Conservation (phyloP, 2,888 invertebrate genomes). For the Rotaria magnacalcarata region DNA sequence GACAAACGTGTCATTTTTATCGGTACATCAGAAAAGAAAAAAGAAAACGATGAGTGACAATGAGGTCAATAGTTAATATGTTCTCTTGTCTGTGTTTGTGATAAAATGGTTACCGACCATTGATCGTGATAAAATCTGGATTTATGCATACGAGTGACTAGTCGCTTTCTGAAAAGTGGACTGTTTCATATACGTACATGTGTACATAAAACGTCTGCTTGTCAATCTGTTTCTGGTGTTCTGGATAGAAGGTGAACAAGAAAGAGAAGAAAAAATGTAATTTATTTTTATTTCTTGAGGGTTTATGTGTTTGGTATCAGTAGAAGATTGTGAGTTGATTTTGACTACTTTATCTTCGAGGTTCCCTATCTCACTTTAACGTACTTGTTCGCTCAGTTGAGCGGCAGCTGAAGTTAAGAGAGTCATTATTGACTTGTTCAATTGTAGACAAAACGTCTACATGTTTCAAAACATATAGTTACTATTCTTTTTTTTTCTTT, state of each 20-base stretch:
- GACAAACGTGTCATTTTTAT: conserved; percentile 12
- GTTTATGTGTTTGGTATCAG: neutral
- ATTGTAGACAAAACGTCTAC: conserved; percentile 6
- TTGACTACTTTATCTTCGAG: neutral
- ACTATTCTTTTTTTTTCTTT: neutral
- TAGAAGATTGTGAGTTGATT: neutral
- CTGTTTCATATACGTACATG: neutral
- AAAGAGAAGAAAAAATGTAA: neutral
- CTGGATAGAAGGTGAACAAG: neutral
- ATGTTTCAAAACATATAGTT: neutral
- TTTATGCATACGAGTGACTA: neutral
- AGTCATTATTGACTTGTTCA: conserved; percentile 18
- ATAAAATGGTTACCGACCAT: neutral
- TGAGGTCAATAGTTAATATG: conserved; percentile 15
- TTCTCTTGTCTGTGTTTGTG: neutral
- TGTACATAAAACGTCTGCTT: neutral
- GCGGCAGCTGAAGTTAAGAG: conserved; percentile 14
- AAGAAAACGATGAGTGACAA: neutral
- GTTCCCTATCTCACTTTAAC: neutral
- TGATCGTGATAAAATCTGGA: conserved; percentile 7
- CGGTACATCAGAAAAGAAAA: neutral
- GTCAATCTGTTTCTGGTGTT: neutral
- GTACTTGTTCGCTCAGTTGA: neutral
- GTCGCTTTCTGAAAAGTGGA: conserved; percentile 9
- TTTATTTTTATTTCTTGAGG: conserved; percentile 16